These are phyloP conservation scores for Dendrocopos noguchii DNA, from an alignment of 2,113 vertebrate species.

Conservation along the genomic window DNA sequence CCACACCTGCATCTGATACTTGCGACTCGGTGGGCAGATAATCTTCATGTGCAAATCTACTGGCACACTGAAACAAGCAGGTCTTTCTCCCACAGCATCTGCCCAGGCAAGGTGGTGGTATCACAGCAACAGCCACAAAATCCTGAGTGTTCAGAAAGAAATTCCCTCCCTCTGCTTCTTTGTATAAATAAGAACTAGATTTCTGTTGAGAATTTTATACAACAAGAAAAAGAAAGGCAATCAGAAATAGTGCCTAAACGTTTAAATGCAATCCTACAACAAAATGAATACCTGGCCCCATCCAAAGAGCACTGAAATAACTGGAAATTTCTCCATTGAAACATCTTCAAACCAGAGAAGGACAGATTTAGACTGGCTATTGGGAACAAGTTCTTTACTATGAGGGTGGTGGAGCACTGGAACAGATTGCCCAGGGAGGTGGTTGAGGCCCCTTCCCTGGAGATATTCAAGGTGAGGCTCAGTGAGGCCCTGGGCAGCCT, in stretches of 20 bases:
- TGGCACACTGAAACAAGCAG: neutral
- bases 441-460: no score
- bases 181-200: neutral
- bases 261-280: neutral
- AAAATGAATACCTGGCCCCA: neutral
- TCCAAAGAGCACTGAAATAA: neutral
- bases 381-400: no score
- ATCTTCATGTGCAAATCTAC: neutral
- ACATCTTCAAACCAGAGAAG: neutral
- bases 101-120: neutral
- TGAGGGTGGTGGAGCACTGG: no score
- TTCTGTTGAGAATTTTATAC: neutral
- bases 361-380: no score
- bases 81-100: neutral
- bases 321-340: neutral
- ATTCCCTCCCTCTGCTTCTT: accelerated
- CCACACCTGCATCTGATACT: neutral
- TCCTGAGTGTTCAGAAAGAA: neutral
- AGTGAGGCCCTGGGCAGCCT: no score
- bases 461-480: no score
- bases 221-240: neutral
- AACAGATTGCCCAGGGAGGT: no score
- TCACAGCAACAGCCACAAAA: neutral
- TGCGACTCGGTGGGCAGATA: neutral
- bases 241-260: neutral